A percentile compares a stretch with the other conserved stretches of the same genome.
phyloP scores from a whole-genome alignment of 1,140 invertebrate genomes.

The Drosophila repletoides region DNA sequence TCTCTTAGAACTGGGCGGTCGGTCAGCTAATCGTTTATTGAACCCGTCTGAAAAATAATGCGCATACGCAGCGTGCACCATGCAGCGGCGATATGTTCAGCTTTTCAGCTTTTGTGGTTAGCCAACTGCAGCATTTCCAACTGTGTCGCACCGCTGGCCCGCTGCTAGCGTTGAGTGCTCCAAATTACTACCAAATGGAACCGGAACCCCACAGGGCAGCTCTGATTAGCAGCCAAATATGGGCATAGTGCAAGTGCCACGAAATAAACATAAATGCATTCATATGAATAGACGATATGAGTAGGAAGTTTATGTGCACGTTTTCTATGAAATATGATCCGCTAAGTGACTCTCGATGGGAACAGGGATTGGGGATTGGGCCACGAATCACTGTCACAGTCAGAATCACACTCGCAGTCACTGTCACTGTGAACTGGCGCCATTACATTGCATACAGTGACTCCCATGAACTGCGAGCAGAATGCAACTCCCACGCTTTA shows the following conservation, averaged over 20 bases:
- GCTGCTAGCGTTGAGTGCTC: slow-evolving; percentile 73
- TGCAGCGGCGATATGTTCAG: slow-evolving; percentile 18
- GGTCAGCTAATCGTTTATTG: slow-evolving; percentile 74
- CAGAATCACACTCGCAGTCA: too few relatives aligned
- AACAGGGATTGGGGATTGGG: neutral
- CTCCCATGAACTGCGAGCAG: slow-evolving; percentile 55
- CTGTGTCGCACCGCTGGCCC: slow-evolving; percentile 66
- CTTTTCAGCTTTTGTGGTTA: slow-evolving; percentile 33
- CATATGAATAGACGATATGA: slow-evolving; percentile 30
- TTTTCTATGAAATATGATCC: slow-evolving; percentile 69
- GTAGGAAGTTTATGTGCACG: slow-evolving; percentile 65
- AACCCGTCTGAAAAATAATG: slow-evolving; percentile 63
- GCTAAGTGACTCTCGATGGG: slow-evolving; percentile 51
- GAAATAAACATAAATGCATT: slow-evolving; percentile 26
- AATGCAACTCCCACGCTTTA: slow-evolving; percentile 70
- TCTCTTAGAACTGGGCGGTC: slow-evolving; percentile 47
- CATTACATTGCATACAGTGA: slow-evolving; percentile 31
- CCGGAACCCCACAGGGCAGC: slow-evolving; percentile 52
- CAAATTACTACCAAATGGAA: slow-evolving; percentile 63
- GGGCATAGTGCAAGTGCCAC: neutral
- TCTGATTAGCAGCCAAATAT: slow-evolving; percentile 52
- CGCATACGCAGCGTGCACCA: slow-evolving; percentile 73
- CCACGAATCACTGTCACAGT: neutral
- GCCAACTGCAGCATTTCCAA: slow-evolving; percentile 56
- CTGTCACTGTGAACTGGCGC: slow-evolving; percentile 53